A percentile compares a stretch with the other conserved stretches of the same genome.
Conservation (phyloP, 2,113 vertebrate species). For the Hypanus sabinus region DNA sequence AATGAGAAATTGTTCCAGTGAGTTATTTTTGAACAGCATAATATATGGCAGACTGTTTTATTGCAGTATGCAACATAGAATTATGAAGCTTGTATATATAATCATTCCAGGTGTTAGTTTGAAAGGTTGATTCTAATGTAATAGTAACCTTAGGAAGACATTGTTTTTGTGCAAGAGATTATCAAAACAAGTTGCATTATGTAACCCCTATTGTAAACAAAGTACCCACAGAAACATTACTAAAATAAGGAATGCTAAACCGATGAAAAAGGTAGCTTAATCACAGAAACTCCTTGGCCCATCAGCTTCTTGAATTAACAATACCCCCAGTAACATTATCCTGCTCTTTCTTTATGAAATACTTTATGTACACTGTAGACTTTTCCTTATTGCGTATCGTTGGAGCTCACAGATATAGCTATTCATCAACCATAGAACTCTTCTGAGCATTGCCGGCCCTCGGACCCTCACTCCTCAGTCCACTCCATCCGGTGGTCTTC, state of each 20-base stretch:
- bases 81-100: constrained; percentile 6
- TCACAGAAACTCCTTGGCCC: too few species aligned
- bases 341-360: too few species aligned
- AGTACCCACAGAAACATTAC: neutral
- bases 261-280: neutral
- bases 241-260: neutral
- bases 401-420: too few species aligned
- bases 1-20: constrained; percentile 12
- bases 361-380: too few species aligned
- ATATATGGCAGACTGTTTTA: constrained; percentile 4
- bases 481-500: too few species aligned
- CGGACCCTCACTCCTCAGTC: too few species aligned
- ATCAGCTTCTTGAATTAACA: too few species aligned
- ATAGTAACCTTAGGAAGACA: neutral
- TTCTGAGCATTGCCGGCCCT: too few species aligned
- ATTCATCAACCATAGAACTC: too few species aligned
- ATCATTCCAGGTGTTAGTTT: neutral
- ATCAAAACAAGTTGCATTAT: neutral
- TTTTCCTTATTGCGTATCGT: too few species aligned
- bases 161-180: neutral
- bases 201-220: neutral
- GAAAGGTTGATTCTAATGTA: constrained; percentile 8
- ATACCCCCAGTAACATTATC: too few species aligned
- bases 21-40: constrained; percentile 20
- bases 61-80: neutral